Evolutionary conservation across 2,888 invertebrate species (phyloP).

Genomic region (Oscheius sp.): DNA sequence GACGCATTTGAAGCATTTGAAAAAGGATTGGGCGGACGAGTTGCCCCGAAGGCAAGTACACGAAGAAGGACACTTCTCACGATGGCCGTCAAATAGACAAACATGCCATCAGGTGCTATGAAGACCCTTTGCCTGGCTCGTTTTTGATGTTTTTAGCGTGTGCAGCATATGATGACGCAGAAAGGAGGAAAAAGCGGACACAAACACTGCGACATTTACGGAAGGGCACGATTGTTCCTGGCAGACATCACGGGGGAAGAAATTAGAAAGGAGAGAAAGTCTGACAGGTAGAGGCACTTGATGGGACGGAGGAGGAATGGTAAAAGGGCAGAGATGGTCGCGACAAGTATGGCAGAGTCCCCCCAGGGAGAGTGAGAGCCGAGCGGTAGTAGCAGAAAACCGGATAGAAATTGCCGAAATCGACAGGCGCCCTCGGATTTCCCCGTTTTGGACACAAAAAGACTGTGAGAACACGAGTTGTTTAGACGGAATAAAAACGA

Average conservation of each 20-base stretch:
- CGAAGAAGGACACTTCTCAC: background rate
- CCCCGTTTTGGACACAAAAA: conserved; percentile 11
- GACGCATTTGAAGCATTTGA: conserved; percentile 11
- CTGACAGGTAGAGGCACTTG: background rate
- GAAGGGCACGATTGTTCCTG: no score
- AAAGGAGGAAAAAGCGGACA: no score
- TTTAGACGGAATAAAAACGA: background rate
- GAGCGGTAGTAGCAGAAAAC: conserved; percentile 10
- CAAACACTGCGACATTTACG: no score
- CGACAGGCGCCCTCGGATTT: conserved; percentile 26
- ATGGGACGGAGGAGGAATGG: background rate
- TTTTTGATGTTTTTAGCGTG: no score
- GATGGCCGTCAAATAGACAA: background rate
- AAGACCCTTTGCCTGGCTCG: no score
- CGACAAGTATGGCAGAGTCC: conserved; percentile 24
- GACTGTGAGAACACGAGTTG: conserved; percentile 2
- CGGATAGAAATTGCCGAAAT: conserved; percentile 33
- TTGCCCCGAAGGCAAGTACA: conserved; percentile 3
- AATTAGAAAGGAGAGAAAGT: background rate
- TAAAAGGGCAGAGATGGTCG: background rate
- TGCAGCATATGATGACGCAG: no score
- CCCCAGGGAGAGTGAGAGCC: background rate
- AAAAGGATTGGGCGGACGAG: conserved; percentile 5
- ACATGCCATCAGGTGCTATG: no score
- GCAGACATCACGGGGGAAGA: no score